Evolutionary conservation across 2,113 vertebrate genomes (phyloP).

Genomic region (Aspidoscelis tigris): DNA sequence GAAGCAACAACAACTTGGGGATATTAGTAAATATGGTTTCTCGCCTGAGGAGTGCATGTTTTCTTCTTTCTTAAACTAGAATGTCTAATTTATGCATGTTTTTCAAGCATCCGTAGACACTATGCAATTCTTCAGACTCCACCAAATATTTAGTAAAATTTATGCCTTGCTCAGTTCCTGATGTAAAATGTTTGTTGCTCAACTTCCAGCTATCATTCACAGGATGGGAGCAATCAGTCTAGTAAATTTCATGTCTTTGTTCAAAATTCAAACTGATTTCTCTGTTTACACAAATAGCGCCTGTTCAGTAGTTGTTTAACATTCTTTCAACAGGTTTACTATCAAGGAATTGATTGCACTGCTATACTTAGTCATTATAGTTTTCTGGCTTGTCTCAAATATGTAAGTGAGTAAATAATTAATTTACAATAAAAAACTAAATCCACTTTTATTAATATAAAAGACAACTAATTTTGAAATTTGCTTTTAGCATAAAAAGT

Average conservation of each 20-base stretch:
- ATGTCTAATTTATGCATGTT: no score
- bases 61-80: no score
- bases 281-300: not conserved
- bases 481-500: not conserved
- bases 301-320: not conserved
- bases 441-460: not conserved
- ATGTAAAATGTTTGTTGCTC: not conserved
- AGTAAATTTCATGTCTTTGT: not conserved
- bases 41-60: no score
- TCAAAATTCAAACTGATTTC: not conserved
- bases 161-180: not conserved
- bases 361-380: not conserved
- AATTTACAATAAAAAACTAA: not conserved
- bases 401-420: constrained; percentile 15
- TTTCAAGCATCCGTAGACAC: no score
- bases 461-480: not conserved
- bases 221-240: not conserved
- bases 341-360: not conserved
- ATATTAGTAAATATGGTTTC: no score
- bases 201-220: not conserved
- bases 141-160: not conserved
- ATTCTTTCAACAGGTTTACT: not conserved
- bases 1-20: no score
- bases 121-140: not conserved
- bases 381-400: not conserved